Percentiles rank a stretch among this genome's conserved stretches.
phyloP scores from a whole-genome alignment of 2,888 invertebrate species.

The Tipula lateralis region DNA sequence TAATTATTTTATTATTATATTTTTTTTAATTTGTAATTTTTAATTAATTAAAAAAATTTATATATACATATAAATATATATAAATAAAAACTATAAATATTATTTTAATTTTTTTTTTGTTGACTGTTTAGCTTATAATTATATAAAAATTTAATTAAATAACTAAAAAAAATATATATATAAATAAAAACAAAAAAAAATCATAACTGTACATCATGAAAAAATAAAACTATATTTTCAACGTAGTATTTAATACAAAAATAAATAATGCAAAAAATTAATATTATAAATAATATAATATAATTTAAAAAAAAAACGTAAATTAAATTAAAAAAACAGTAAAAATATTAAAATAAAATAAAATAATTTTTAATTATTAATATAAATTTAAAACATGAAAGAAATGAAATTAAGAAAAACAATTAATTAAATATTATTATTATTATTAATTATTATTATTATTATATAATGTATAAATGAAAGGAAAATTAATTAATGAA shows the following conservation, averaged over 20 bases:
- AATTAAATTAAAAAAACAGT: conserved; percentile 3
- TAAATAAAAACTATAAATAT: conserved; percentile 14
- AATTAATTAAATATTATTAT: conserved; percentile 28
- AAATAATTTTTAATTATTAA: conserved; percentile 27
- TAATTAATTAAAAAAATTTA: conserved; percentile 14
- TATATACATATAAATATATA: not conserved
- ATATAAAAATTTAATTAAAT: not conserved
- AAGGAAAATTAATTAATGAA: conserved; percentile 13
- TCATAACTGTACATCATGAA: conserved; percentile 27
- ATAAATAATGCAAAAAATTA: not conserved
- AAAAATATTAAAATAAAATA: conserved; percentile 14
- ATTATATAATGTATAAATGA: conserved; percentile 29
- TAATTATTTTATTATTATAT: not conserved
- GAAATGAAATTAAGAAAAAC: conserved; percentile 21
- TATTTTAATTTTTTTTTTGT: conserved; percentile 28
- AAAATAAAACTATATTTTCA: conserved; percentile 15
- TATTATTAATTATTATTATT: not conserved
- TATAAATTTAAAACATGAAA: conserved; percentile 13
- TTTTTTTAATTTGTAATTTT: conserved; percentile 12
- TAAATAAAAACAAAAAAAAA: not conserved
- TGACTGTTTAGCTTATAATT: conserved; percentile 29
- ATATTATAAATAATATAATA: conserved; percentile 20
- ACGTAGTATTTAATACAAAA: conserved; percentile 26
- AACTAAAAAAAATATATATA: not conserved
- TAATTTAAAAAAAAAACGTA: not conserved